Conservation (phyloP, 2,113 vertebrate species). For the Cephalopholis sonnerati region DNA sequence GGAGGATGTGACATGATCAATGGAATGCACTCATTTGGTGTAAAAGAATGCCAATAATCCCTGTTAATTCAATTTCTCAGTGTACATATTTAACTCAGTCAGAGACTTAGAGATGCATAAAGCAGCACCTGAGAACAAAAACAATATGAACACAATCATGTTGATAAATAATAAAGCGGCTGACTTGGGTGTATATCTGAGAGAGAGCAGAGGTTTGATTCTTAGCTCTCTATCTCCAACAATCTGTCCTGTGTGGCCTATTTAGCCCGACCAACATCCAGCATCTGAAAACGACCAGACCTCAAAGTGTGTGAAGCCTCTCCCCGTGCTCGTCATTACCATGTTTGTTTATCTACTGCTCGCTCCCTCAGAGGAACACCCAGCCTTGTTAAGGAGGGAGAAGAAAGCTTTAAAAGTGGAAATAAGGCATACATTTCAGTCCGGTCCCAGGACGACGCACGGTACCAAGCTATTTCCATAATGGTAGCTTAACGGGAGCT, state of each 20-base stretch:
- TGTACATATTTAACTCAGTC: conserved; percentile 15
- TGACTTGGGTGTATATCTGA: conserved; percentile 42
- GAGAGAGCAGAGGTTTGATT: conserved; percentile 42
- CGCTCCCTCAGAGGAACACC: conserved; percentile 75
- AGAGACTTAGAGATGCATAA: conserved; percentile 5
- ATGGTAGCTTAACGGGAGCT: conserved; percentile 78
- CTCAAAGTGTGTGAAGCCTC: conserved; percentile 71
- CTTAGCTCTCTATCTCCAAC: conserved; percentile 57
- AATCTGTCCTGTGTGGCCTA: conserved; percentile 75
- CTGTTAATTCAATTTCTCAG: conserved; percentile 50
- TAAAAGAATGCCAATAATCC: conserved; percentile 68
- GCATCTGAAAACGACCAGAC: conserved; percentile 70
- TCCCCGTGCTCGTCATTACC: conserved; percentile 80
- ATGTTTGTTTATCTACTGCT: conserved; percentile 83
- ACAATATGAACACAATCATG: conserved; percentile 18
- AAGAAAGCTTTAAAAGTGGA: conserved; percentile 82
- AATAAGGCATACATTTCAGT: conserved; percentile 80
- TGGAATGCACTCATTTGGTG: conserved; percentile 48
- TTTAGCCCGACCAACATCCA: conserved; percentile 70
- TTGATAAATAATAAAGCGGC: conserved; percentile 55
- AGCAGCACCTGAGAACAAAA: conserved; percentile 30
- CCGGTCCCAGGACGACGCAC: conserved; percentile 72
- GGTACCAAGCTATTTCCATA: conserved; percentile 82
- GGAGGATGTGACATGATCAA: conserved; percentile 55
- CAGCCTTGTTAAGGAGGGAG: conserved; percentile 78